Conservation (phyloP, 2,888 invertebrate species). For the Cerceris ruficornis region DNA sequence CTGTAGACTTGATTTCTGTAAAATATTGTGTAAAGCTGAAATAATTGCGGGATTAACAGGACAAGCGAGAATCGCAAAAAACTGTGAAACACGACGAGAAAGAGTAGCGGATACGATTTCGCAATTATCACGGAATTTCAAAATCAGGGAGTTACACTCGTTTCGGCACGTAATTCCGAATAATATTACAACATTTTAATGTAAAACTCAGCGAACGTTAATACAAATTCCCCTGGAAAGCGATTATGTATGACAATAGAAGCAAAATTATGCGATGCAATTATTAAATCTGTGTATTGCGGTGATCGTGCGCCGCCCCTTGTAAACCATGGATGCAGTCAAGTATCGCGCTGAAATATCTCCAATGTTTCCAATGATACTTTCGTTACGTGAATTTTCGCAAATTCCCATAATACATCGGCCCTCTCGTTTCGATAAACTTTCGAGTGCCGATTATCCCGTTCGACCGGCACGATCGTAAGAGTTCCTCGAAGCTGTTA, state of each 20-base stretch:
- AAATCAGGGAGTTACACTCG: not conserved
- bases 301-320: not conserved
- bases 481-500: not conserved
- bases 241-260: conserved; percentile 44
- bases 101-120: no score
- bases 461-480: not conserved
- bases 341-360: conserved; percentile 43
- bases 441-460: not conserved
- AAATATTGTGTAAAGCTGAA: no score
- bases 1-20: no score
- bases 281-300: conserved; percentile 49
- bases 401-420: not conserved
- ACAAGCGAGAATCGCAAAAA: no score
- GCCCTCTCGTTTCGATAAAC: conserved; percentile 19
- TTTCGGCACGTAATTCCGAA: not conserved
- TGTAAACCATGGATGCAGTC: conserved; percentile 23
- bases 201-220: conserved; percentile 48
- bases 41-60: no score
- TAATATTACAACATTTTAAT: conserved; percentile 35
- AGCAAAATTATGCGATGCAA: conserved; percentile 47
- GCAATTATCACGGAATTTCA: not conserved
- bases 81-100: no score
- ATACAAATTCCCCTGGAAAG: conserved; percentile 48
- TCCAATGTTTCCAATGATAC: conserved; percentile 22
- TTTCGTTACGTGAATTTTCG: conserved; percentile 20